Evolutionary conservation across 1,140 invertebrate species (phyloP), one percentile per base, ranked within the genome.

Genomic region (Probaryconus sp.): DNA sequence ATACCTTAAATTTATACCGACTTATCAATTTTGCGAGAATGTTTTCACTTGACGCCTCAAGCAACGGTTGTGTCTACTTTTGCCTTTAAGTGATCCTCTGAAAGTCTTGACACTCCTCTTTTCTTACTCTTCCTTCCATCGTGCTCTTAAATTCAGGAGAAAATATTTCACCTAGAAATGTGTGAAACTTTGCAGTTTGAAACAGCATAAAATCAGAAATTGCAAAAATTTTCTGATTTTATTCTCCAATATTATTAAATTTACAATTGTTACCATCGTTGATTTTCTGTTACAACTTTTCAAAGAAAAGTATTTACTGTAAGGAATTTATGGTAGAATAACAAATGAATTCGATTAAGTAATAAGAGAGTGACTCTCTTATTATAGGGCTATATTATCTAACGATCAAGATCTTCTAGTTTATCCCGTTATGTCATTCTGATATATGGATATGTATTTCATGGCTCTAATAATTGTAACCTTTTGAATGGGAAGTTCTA

Each of bases 41-140:
- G 73, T 76, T 77, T 77, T 77, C 74, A 77, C 74, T 72, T 38
- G 38, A 18, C 50, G 74, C 74, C 74, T 45, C 5, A 21, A 63
- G 75, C 75, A 17, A 77, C 35, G 38, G 45, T 65, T 61, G 60
- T 17, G 37, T 72, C 74, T 72, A 77, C 74, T 77, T 77, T 77
- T 77, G 74, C 74, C 68, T 65, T 61, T 53, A 56, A 76, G 67
- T 69, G 45, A 68, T 72, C 74, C 42, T 72, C 74, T 63, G 74
- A 72, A 77, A 72, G 68, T 72, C 55, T 61, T 20, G 60, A 65
- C 73, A 76, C 65, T 76, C 68, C 74, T 76, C 58, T 40, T 63
- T 48, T 55, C 61, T 53, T 45, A 38, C 55, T 40, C 45, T 64
- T 65, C 56, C 69, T 38, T 63, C 9, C 9, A 30, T n/a, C 47